phyloP scores from a whole-genome alignment of 2,797 vertebrate species.

The Apodemus agrarius region DNA sequence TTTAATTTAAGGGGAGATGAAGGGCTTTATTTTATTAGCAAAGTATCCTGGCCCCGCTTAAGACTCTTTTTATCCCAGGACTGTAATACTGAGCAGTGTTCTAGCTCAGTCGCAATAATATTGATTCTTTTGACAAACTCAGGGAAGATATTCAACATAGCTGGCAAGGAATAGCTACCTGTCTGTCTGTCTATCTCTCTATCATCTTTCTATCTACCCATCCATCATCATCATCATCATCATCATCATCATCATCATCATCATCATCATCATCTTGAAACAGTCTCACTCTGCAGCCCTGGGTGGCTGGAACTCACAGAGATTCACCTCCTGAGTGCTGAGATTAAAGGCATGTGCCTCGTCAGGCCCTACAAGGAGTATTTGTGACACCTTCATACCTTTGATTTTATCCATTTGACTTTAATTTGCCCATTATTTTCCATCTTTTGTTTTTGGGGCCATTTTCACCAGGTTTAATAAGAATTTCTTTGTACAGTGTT shows the following conservation, averaged over 20 bases:
- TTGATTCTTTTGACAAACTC: not conserved
- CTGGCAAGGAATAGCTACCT: not conserved
- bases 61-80: not conserved
- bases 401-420: not conserved
- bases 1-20: slow-evolving; percentile 4
- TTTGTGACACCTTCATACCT: not conserved
- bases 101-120: not conserved
- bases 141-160: not conserved
- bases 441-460: not conserved
- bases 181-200: not conserved
- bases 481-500: not conserved
- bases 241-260: no score
- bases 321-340: not conserved
- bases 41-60: not conserved
- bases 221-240: no score
- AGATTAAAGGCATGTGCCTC: not conserved
- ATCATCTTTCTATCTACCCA: no score
- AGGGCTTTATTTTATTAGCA: slow-evolving; percentile 24
- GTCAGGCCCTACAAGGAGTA: not conserved
- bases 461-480: not conserved
- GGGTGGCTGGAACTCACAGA: not conserved
- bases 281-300: not conserved
- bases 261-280: no score
- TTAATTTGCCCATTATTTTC: not conserved
- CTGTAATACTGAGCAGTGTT: not conserved